Evolutionary conservation across 2,113 vertebrate genomes (phyloP), one percentile per base, ranked within the genome.

Genomic region (Pollachius pollachius): DNA sequence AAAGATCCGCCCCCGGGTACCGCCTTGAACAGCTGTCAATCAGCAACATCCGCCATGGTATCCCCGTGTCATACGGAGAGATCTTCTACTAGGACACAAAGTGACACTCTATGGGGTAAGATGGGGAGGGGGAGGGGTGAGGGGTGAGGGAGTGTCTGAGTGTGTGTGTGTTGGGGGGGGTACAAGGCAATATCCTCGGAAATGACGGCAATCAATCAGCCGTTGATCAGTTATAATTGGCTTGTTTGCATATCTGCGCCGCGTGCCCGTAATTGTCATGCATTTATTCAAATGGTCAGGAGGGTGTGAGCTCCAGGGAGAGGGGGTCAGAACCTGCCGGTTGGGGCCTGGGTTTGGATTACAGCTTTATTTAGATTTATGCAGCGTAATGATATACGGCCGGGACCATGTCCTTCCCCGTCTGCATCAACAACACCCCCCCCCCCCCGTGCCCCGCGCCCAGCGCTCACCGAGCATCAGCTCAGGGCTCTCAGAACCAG

Each of bases 321-420:
- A 61, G 74, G 56, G 52, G 88, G 79, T 86, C 84, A 87, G 62
- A 71, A 84, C 81, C 73, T 81, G 80, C 76, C 81, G 78, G 73
- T 68, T 65, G 62, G 64, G 64, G 64, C 62, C 62, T 72, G 65
- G 72, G 73, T 82, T 86, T 74, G 83, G 87, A 87, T 85, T 83
- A 84, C 74, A 79, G 74, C 66, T 77, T 85, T 90, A 90, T 90
- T 90, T 87, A 87, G 87, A 90, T 90, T 85, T 85, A 88, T 90
- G 87, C 84, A 88, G 83, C 68, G 75, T 87, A 87, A 86, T 88
- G 84, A 86, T 85, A 87, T 86, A 69, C 85, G 81, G 78, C 67
- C 66, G 76, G 52, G 64, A 8, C 68, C 3, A 41, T 56, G 62
- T 69, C 79, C 78, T 75, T 77, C 65, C 58, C 67, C 74, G 77